Percentiles rank a stretch among this genome's conserved stretches.
phyloP scores from a whole-genome alignment of 2,797 vertebrate species.

The Acanthis flammea region DNA sequence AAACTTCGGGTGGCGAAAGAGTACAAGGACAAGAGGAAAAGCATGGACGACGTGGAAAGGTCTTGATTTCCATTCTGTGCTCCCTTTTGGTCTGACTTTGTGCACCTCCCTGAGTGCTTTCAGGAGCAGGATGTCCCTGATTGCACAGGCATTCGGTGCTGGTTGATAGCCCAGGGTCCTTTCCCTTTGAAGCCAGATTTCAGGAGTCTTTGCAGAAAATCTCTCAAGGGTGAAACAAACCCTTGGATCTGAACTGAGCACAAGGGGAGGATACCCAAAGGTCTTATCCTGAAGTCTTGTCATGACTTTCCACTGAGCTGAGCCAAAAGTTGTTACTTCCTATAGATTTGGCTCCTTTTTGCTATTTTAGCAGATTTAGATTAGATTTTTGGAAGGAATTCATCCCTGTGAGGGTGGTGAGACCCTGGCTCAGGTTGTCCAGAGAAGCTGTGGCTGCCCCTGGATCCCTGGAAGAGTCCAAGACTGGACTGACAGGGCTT shows the following conservation, averaged over 20 bases:
- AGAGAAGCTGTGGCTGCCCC: background rate
- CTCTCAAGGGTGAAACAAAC: background rate
- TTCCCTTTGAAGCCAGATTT: background rate
- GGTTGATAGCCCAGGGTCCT: background rate
- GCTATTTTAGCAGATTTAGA: background rate
- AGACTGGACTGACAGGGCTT: rapidly evolving
- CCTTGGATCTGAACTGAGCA: background rate
- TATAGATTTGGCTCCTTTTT: background rate
- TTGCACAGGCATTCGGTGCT: background rate
- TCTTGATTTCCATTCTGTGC: background rate
- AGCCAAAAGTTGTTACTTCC: background rate
- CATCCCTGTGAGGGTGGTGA: background rate
- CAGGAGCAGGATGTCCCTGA: background rate
- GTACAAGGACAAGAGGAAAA: slow-evolving; percentile 2
- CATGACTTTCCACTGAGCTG: background rate
- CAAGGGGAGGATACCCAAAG: background rate
- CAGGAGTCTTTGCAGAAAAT: background rate
- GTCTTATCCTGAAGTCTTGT: background rate
- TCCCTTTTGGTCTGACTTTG: background rate
- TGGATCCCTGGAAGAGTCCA: background rate
- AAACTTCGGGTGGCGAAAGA: slow-evolving; percentile 43
- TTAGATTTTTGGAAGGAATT: background rate
- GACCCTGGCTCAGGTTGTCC: background rate
- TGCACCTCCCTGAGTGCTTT: rapidly evolving
- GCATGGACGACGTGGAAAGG: slow-evolving; percentile 16